Percentiles rank a stretch among this genome's conserved stretches.
Conservation (phyloP, 2,797 vertebrate species). For the Lagodon rhomboides region DNA sequence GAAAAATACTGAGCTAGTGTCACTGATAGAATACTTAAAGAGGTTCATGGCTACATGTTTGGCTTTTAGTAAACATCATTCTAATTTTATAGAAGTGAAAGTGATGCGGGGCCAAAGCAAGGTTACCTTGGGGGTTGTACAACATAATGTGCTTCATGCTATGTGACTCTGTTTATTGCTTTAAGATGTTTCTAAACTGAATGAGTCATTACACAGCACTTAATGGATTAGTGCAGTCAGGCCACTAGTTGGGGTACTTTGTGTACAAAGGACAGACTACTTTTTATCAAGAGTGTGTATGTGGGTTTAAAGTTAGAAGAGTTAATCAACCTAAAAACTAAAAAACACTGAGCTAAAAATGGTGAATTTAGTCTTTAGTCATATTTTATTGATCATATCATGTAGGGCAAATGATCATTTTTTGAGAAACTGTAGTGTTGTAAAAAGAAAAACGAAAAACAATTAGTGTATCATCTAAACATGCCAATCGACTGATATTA, state of each 20-base stretch:
- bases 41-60: background rate
- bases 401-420: background rate
- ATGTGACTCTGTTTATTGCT: slow-evolving; percentile 12
- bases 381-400: background rate
- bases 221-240: slow-evolving; percentile 7
- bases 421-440: background rate
- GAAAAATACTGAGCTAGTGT: background rate
- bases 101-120: background rate
- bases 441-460: background rate
- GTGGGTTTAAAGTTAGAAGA: background rate
- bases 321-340: background rate
- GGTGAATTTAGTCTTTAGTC: background rate
- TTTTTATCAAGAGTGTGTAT: background rate
- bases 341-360: background rate
- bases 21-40: background rate
- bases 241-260: background rate
- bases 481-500: background rate
- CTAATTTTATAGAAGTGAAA: background rate
- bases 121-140: background rate
- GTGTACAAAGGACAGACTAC: background rate
- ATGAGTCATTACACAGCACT: slow-evolving; percentile 29
- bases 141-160: slow-evolving; percentile 18
- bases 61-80: slow-evolving; percentile 1
- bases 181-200: slow-evolving; percentile 2
- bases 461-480: background rate